A percentile compares a stretch with the other conserved stretches of the same genome.
Evolutionary conservation across 1,140 invertebrate genomes (phyloP).

Genomic region (Lordiphosa collinella): DNA sequence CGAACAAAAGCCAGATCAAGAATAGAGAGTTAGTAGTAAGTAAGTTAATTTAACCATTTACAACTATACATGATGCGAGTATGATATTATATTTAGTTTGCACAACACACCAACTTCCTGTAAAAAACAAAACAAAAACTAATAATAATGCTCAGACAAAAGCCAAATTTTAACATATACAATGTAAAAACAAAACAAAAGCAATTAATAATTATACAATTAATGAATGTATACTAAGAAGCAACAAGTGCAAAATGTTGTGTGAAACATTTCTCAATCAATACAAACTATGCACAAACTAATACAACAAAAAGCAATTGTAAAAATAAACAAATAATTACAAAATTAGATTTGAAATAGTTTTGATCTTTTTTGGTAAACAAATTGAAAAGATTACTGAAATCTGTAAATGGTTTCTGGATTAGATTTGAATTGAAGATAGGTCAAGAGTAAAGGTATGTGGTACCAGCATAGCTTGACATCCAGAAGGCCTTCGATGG

Average conservation of each 20-base stretch:
- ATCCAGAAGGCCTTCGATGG: too few relatives aligned
- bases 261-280: constrained; percentile 14
- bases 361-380: too few relatives aligned
- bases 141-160: constrained; percentile 62
- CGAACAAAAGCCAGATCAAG: constrained; percentile 25
- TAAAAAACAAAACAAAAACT: constrained; percentile 31
- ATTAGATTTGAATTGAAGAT: too few relatives aligned
- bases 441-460: too few relatives aligned
- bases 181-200: constrained; percentile 50
- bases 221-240: constrained; percentile 44
- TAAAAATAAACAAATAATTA: constrained; percentile 57
- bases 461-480: too few relatives aligned
- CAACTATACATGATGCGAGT: constrained; percentile 10
- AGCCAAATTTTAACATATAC: constrained; percentile 68
- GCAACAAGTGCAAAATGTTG: constrained; percentile 19
- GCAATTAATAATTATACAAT: constrained; percentile 27
- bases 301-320: constrained; percentile 46
- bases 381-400: too few relatives aligned
- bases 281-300: constrained; percentile 25
- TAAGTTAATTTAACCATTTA: constrained; percentile 29
- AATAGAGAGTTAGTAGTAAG: constrained; percentile 31
- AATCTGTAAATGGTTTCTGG: too few relatives aligned
- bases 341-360: background rate
- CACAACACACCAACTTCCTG: constrained; percentile 49
- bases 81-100: constrained; percentile 49